Percentiles rank a stretch among this genome's conserved stretches.
These are phyloP conservation scores for Sphecodes monilicornis DNA, from an alignment of 2,888 invertebrate genomes.

Conservation along the genomic window DNA sequence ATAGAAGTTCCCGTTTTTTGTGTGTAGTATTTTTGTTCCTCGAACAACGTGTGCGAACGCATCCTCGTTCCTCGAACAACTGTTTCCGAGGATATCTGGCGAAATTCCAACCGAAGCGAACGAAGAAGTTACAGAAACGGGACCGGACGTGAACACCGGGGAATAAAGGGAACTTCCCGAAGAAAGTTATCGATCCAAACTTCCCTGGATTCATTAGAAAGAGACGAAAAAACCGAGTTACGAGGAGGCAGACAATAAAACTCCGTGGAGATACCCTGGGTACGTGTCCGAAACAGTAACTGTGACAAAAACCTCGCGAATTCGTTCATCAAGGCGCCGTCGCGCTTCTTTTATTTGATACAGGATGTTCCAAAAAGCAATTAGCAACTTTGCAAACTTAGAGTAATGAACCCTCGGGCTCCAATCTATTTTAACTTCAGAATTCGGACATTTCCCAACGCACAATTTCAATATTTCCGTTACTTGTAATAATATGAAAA, in stretches of 20 bases:
- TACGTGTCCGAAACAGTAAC: constrained; percentile 7
- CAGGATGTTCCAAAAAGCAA: not conserved
- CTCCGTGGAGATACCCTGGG: not conserved
- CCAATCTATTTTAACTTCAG: too few species aligned
- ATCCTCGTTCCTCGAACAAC: not conserved
- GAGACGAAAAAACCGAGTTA: not conserved
- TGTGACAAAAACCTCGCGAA: not conserved
- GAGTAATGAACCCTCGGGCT: too few species aligned
- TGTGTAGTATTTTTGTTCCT: not conserved
- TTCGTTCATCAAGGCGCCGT: not conserved
- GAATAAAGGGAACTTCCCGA: constrained; percentile 7
- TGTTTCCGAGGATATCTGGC: not conserved
- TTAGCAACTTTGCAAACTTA: not conserved
- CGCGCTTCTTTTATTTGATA: not conserved
- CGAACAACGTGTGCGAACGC: not conserved
- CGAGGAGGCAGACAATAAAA: not conserved
- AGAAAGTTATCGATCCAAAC: constrained; percentile 13
- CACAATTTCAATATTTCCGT: too few species aligned
- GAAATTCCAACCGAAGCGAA: not conserved
- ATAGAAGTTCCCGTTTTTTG: not conserved
- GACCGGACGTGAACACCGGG: not conserved
- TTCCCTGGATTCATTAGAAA: constrained; percentile 7
- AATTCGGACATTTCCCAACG: too few species aligned
- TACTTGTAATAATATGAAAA: too few species aligned
- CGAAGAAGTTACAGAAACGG: constrained; percentile 2